Conservation (phyloP, 2,797 vertebrate species). For the Tragelaphus eurycerus region DNA sequence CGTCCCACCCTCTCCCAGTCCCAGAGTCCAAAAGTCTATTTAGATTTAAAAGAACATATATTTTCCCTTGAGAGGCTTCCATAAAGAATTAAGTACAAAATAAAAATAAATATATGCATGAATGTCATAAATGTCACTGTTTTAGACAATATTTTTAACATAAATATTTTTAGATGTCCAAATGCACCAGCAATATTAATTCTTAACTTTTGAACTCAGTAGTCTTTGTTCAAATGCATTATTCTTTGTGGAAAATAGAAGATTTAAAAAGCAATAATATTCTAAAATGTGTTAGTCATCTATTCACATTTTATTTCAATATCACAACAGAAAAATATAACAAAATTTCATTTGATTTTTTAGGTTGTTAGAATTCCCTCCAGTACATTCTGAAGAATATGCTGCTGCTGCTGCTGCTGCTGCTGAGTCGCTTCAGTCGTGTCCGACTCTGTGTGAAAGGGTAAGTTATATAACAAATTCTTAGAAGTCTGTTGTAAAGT, state of each 20-base stretch:
- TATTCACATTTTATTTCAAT: neutral
- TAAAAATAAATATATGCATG: neutral
- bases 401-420: no score
- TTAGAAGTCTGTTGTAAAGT: neutral
- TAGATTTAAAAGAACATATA: neutral
- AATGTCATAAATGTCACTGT: neutral
- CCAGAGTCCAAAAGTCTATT: no score
- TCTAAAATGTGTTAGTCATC: neutral
- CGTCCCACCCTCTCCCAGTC: no score
- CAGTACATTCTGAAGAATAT: neutral
- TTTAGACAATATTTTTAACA: neutral
- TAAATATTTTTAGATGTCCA: neutral
- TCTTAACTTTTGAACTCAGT: neutral
- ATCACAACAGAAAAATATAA: neutral
- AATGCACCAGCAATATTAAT: neutral
- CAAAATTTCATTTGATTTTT: neutral
- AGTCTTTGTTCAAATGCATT: neutral
- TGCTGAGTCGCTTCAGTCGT: no score
- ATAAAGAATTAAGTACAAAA: slow-evolving; percentile 31
- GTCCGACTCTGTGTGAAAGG: no score
- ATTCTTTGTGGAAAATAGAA: neutral
- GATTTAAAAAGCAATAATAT: neutral
- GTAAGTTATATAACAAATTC: neutral
- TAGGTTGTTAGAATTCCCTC: neutral
- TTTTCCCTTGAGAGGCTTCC: neutral